Conservation (phyloP, 2,888 invertebrate species). For the Anticlea derivata region DNA sequence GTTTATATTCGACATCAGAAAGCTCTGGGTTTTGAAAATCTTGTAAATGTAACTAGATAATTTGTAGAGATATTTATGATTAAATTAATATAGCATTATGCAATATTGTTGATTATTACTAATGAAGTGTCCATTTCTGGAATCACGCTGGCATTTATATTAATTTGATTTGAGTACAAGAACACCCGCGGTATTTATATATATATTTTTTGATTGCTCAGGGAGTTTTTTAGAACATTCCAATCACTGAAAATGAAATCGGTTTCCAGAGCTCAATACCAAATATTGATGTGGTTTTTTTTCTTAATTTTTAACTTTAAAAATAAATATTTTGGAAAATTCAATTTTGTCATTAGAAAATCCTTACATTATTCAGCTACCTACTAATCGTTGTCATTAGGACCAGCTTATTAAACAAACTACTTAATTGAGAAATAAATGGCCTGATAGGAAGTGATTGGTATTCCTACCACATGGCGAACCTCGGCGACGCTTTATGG, state of each 20-base stretch:
- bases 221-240: slow-evolving; percentile 64
- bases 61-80: slow-evolving; percentile 71
- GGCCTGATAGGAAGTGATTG: slow-evolving; percentile 39
- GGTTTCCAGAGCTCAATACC: slow-evolving; percentile 72
- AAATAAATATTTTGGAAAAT: slow-evolving; percentile 66
- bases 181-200: slow-evolving; percentile 45
- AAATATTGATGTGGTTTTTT: slow-evolving; percentile 75
- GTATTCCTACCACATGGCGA: slow-evolving; percentile 41
- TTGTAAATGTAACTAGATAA: slow-evolving; percentile 58
- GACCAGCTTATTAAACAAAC: slow-evolving; percentile 50
- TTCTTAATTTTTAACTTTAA: slow-evolving; percentile 64
- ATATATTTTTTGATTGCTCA: slow-evolving; percentile 42
- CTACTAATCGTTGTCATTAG: background rate
- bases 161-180: slow-evolving; percentile 56
- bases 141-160: slow-evolving; percentile 46
- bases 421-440: slow-evolving; percentile 45
- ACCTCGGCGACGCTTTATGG: slow-evolving; percentile 33
- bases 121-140: slow-evolving; percentile 48
- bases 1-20: slow-evolving; percentile 52
- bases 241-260: slow-evolving; percentile 57
- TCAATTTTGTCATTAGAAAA: slow-evolving; percentile 27
- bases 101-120: slow-evolving; percentile 60
- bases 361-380: slow-evolving; percentile 11
- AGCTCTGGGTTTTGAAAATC: slow-evolving; percentile 57
- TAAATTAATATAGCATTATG: slow-evolving; percentile 65